Evolutionary conservation across 1,140 invertebrate genomes (phyloP), one percentile per base, ranked within the genome.

Genomic region (Zophobas atratus): DNA sequence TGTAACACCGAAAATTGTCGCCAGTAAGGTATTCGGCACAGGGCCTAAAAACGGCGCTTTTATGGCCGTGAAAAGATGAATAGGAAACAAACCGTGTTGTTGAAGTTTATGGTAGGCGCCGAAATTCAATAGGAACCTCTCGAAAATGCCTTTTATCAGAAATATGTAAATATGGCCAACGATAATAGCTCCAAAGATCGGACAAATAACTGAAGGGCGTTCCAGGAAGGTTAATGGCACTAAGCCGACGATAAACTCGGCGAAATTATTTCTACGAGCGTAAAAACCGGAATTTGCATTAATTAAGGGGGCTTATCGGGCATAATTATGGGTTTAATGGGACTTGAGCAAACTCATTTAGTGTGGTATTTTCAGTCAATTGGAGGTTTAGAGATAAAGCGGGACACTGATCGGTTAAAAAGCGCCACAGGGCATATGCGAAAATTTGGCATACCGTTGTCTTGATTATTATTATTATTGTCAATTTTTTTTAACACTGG

Each of bases 161-260:
- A 1, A 39, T 36, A 60, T 60, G 56, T 60, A 60, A 60, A 60
- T 39, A 60, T 8, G 8, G 43, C 43, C 43, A 35, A 8, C 35
- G 56, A 60, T 60, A 60, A 60, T 60, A n/a, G 56, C 36, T 60
- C 56, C 56, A 60, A 60, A 60, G 56, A 38, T 60, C 56, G 56
- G 56, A 36, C 56, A 60, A 60, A 60, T 60, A 60, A 60, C 0
- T 57, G 55, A 60, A 39, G 56, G 56, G 35, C 56, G 35, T 60
- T 39, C 56, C 36, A 8, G 56, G 36, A 60, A 60, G 56, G 56
- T 60, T 32, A 60, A 60, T n/a, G 56, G n/a, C 56, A 3, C 43
- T 46, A 3, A 46, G 8, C 8, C 43, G 3, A 3, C 43, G 3
- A 8, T 8, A 3, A 46, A 8, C 43, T 46, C 56, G 34, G 36